These are phyloP conservation scores for Caenorhabditis sp. DNA, from an alignment of 2,888 invertebrate genomes.

Conservation along the genomic window DNA sequence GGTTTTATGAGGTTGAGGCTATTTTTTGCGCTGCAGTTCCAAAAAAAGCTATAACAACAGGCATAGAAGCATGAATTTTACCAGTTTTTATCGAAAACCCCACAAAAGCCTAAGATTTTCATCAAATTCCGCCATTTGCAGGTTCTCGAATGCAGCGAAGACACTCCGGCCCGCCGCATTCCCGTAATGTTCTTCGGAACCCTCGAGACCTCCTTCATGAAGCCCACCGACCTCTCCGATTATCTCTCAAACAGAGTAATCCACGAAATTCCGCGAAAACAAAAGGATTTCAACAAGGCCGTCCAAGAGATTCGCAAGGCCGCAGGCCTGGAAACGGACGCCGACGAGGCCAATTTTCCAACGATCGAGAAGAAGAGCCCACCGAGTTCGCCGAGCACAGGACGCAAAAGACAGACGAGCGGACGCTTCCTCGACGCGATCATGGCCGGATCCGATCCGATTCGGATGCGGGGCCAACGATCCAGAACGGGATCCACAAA, in stretches of 20 bases:
- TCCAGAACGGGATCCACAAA: slow-evolving; percentile 58
- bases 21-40: not conserved
- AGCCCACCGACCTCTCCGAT: slow-evolving; percentile 67
- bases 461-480: slow-evolving; percentile 33
- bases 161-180: slow-evolving; percentile 63
- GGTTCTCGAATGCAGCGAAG: slow-evolving; percentile 61
- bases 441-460: slow-evolving; percentile 21
- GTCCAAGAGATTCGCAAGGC: slow-evolving; percentile 72
- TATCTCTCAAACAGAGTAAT: slow-evolving; percentile 60
- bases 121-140: slow-evolving; percentile 21
- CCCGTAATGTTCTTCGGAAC: slow-evolving; percentile 77
- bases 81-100: too few relatives aligned
- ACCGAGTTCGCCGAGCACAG: slow-evolving; percentile 35
- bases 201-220: slow-evolving; percentile 75
- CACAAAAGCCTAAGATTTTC: not conserved
- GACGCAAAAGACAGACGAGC: slow-evolving; percentile 33
- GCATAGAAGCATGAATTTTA: not conserved
- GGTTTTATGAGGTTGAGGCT: not conserved
- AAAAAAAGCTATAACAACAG: not conserved
- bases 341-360: slow-evolving; percentile 50
- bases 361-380: slow-evolving; percentile 40
- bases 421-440: slow-evolving; percentile 45
- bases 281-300: slow-evolving; percentile 73
- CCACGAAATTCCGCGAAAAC: slow-evolving; percentile 70
- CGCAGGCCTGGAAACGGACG: slow-evolving; percentile 59